Percentiles rank a stretch among this genome's conserved stretches.
phyloP scores from a whole-genome alignment of 2,113 vertebrate genomes.

The Podarcis muralis region DNA sequence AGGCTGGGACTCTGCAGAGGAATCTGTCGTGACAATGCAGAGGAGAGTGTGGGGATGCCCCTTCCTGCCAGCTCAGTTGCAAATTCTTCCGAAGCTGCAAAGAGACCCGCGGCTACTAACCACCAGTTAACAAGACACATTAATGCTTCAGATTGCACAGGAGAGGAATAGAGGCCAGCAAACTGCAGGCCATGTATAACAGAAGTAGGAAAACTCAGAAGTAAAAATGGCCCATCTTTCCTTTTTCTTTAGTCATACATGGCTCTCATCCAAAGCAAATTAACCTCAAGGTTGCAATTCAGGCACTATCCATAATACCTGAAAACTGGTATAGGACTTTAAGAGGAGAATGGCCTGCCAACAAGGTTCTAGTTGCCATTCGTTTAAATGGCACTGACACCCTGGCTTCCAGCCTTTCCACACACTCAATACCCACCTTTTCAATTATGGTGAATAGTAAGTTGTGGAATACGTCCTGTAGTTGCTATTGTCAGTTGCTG shows the following conservation, averaged over 20 bases:
- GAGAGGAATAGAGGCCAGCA: not conserved
- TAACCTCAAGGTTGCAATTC: not conserved
- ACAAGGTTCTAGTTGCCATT: not conserved
- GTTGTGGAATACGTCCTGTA: not conserved
- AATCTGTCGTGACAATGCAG: not conserved
- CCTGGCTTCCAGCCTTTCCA: not conserved
- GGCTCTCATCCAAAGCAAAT: not conserved
- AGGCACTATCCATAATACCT: not conserved
- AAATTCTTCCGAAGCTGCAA: slow-evolving; percentile 35
- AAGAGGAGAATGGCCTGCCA: slow-evolving; percentile 9
- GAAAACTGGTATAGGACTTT: not conserved
- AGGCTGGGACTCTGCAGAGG: slow-evolving; percentile 11
- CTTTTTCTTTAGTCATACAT: not conserved
- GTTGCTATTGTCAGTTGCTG: not conserved
- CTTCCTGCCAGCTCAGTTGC: slow-evolving; percentile 19
- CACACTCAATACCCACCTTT: not conserved
- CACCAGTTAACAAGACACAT: not conserved
- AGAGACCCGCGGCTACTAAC: slow-evolving; percentile 18
- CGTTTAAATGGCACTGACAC: not conserved
- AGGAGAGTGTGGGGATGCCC: not conserved
- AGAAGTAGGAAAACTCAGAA: slow-evolving; percentile 26
- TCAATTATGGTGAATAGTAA: too few species aligned
- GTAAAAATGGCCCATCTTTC: slow-evolving; percentile 1
- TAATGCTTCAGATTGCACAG: slow-evolving; percentile 11
- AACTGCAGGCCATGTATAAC: slow-evolving; percentile 24